phyloP scores from a whole-genome alignment of 2,888 invertebrate genomes.

The Zonitis immaculata region DNA sequence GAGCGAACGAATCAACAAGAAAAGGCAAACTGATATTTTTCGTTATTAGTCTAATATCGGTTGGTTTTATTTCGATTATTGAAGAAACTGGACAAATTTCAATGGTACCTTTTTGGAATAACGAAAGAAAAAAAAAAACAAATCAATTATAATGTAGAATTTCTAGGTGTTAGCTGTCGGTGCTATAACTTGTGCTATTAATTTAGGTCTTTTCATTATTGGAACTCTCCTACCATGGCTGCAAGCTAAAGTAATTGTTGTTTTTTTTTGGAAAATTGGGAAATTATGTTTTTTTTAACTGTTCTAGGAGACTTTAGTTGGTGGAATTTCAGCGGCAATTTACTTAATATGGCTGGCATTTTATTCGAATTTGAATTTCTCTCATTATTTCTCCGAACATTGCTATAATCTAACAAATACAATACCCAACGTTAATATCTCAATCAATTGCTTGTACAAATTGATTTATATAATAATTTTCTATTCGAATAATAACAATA shows the following conservation, averaged over 20 bases:
- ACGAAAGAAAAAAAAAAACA: too few species aligned
- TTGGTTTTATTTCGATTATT: neutral
- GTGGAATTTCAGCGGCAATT: neutral
- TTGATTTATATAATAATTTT: too few species aligned
- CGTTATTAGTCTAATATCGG: neutral
- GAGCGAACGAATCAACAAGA: neutral
- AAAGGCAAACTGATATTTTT: neutral
- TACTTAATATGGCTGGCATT: neutral
- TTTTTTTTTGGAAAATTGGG: neutral
- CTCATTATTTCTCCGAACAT: neutral
- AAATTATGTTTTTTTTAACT: neutral
- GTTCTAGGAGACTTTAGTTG: neutral
- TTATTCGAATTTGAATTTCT: neutral
- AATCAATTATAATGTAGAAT: too few species aligned
- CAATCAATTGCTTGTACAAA: slow-evolving; percentile 1
- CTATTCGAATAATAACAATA: neutral
- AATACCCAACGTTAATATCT: neutral
- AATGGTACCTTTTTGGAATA: neutral
- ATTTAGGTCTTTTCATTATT: neutral
- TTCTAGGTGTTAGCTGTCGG: neutral
- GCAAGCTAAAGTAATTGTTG: neutral
- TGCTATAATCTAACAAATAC: neutral
- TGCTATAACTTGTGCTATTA: neutral
- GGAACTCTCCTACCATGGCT: neutral
- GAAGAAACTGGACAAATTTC: neutral